These are phyloP conservation scores for Archocentrus centrarchus DNA, from an alignment of 2,113 vertebrate genomes.

Conservation along the genomic window DNA sequence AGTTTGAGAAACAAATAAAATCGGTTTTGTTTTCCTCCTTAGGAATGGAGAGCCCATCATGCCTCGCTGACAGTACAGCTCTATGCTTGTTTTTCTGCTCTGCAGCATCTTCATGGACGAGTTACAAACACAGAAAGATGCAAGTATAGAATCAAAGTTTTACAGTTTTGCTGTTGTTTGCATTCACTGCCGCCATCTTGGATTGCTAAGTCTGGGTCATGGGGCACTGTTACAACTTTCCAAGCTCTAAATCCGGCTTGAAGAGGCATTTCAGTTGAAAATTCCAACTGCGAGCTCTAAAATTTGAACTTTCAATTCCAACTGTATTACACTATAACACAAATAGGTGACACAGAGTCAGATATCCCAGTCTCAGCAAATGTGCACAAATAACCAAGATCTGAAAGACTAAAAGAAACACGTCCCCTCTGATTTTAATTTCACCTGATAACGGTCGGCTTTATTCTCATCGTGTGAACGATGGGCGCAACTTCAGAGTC, in stretches of 20 bases:
- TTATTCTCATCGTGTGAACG: not conserved
- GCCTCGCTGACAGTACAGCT: not conserved
- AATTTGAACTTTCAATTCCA: not conserved
- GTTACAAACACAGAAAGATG: too few relatives aligned
- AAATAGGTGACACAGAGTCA: not conserved
- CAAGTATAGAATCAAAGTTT: not conserved
- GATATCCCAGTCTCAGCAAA: not conserved
- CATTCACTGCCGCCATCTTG: not conserved
- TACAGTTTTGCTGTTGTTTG: not conserved
- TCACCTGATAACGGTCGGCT: not conserved
- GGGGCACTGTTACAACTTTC: not conserved
- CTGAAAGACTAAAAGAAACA: not conserved
- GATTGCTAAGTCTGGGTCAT: accelerated
- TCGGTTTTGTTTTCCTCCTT: not conserved
- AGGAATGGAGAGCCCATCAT: not conserved
- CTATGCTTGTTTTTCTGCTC: too few relatives aligned
- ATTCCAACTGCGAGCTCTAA: not conserved
- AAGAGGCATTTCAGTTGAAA: too few relatives aligned
- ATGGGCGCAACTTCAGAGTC: too few relatives aligned
- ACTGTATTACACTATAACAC: not conserved
- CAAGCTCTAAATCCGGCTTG: too few relatives aligned
- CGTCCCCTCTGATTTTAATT: accelerated
- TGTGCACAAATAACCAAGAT: not conserved
- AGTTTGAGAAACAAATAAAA: not conserved
- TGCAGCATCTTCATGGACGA: too few relatives aligned